Evolutionary conservation across 2,113 vertebrate species (phyloP), one percentile per base, ranked within the genome.

Genomic region (Empidonax alnorum): DNA sequence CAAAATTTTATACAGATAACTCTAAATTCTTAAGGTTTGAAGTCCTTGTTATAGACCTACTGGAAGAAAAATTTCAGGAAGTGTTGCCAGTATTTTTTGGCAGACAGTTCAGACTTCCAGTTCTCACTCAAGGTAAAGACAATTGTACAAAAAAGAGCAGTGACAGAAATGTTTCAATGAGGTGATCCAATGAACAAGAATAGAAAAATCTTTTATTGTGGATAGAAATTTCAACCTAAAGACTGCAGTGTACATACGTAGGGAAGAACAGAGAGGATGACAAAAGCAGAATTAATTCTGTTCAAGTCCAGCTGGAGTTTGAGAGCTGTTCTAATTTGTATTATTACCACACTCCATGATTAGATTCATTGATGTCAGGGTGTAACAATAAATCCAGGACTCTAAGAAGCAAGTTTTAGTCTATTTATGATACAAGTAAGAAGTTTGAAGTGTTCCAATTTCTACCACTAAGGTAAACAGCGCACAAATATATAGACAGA

Each of bases 1-100:
- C 37, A 89, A 82, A 66, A 41, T 77, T 62, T 73, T 77, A n/a
- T 78, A 84, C 24, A 77, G 42, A 78, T 58, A 85, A 85, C 24
- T 37, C 58, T 46, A 53, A 89, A 73, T 77, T 76, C 42, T 81
- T 71, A 50, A 72, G 46, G 42, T 77, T 77, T 82, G 25, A 89
- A 78, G 42, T 56, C 37, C 47, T 66, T 67, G 30, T 67, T 77
- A 41, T 20, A 82, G 25, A 86, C 15, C 33, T 47, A 41, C 22
- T 56, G 12, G 25, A 56, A 72, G 37, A 72, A 85, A 44, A 72
- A 62, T 8, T 35, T 66, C 62, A 76, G 56, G 41, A 76, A 67
- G 25, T 35, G 12, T 81, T 85, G 33, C 47, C 47, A 62, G 22
- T 73, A 42, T 22, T 65, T 65, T 65, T 21, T 72, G 61, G 14